A percentile compares a stretch with the other conserved stretches of the same genome.
Conservation (phyloP, 2,113 vertebrate genomes). For the Zosterops borbonicus region DNA sequence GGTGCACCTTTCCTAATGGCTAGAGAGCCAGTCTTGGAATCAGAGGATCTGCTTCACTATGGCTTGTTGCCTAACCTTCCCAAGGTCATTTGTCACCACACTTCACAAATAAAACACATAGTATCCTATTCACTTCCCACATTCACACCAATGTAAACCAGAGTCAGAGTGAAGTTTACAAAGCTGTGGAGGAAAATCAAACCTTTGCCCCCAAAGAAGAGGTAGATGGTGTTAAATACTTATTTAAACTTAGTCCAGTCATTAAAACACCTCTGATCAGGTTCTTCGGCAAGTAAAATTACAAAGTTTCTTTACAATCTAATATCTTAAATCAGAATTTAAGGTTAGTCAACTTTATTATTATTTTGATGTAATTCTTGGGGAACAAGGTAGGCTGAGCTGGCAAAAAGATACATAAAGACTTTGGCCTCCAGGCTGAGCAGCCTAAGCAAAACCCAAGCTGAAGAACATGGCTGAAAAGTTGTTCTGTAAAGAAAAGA, state of each 20-base stretch:
- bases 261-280: background rate
- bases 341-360: background rate
- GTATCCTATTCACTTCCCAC: background rate
- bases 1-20: constrained; percentile 23
- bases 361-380: background rate
- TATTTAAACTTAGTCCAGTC: background rate
- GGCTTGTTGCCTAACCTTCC: background rate
- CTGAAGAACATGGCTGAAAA: background rate
- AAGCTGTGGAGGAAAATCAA: background rate
- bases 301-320: background rate
- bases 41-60: background rate
- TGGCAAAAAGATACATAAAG: background rate
- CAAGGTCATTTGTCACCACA: constrained; percentile 13
- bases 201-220: background rate
- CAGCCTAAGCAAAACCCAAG: background rate
- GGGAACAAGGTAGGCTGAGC: background rate
- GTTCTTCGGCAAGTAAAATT: background rate
- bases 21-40: background rate
- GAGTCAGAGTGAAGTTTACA: background rate
- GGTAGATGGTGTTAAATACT: background rate
- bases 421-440: background rate
- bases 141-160: background rate
- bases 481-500: background rate
- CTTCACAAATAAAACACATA: background rate
- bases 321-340: background rate